phyloP scores from a whole-genome alignment of 1,140 invertebrate species.

The Drosophila ogumai region DNA sequence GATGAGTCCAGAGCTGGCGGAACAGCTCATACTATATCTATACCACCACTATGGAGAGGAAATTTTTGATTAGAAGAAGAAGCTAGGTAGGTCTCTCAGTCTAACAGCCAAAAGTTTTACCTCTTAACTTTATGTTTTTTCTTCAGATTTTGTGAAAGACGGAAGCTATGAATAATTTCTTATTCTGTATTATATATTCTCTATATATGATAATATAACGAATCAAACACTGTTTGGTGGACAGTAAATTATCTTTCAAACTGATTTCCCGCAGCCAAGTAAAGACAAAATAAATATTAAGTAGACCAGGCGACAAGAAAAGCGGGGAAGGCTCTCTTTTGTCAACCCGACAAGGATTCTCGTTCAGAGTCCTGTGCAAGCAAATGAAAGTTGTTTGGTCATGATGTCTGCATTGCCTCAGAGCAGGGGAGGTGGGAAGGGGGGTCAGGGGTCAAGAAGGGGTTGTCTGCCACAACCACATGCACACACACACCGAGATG shows the following conservation, averaged over 20 bases:
- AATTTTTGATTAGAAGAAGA: background rate
- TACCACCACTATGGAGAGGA: background rate
- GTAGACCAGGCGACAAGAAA: conserved; percentile 14
- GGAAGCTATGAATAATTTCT: too few relatives aligned
- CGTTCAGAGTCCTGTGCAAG: conserved; percentile 35
- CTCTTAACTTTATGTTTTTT: background rate
- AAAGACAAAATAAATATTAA: conserved; percentile 30
- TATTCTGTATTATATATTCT: background rate
- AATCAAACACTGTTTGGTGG: background rate
- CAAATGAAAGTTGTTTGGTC: conserved; percentile 58
- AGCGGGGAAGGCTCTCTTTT: conserved; percentile 26
- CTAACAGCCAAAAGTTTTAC: too few relatives aligned
- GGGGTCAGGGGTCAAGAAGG: conserved; percentile 25
- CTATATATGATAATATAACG: background rate
- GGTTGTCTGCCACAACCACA: conserved; percentile 26
- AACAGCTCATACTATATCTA: background rate
- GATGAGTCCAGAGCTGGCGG: background rate
- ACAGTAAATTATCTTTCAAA: background rate
- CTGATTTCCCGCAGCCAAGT: conserved; percentile 9
- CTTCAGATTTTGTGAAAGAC: background rate
- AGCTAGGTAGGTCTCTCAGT: too few relatives aligned
- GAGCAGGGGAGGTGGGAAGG: background rate
- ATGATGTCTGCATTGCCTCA: conserved; percentile 51
- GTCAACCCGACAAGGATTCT: conserved; percentile 34
- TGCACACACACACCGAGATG: background rate